phyloP scores from a whole-genome alignment of 2,113 vertebrate species.

The Arizona elegans region DNA sequence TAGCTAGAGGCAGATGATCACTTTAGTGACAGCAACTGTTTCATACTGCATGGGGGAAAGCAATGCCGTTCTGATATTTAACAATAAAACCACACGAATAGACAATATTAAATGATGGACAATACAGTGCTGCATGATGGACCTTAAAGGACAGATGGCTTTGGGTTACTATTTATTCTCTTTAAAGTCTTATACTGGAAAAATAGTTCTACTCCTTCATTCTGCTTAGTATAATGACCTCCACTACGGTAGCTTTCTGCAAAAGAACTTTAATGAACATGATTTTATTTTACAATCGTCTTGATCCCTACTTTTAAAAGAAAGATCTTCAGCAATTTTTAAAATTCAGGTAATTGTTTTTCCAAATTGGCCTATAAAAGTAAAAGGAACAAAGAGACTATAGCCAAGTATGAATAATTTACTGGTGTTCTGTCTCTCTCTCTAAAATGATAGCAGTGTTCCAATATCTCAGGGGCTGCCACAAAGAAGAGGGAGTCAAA shows the following conservation, averaged over 20 bases:
- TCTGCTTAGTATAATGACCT: no score
- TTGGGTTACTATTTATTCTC: background rate
- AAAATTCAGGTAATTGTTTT: background rate
- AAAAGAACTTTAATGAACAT: background rate
- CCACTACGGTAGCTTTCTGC: background rate
- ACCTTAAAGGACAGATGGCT: background rate
- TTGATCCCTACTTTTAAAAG: background rate
- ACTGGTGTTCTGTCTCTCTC: background rate
- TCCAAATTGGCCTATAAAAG: background rate
- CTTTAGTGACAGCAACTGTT: background rate
- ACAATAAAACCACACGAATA: background rate
- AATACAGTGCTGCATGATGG: no score
- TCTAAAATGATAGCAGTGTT: background rate
- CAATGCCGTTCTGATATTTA: background rate
- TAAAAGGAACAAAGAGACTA: background rate
- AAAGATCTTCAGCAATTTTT: background rate
- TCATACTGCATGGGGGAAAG: background rate
- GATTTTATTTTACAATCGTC: background rate
- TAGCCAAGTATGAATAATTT: conserved; percentile 12
- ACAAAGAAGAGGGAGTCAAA: no score
- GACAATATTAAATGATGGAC: background rate
- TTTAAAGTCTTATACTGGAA: background rate
- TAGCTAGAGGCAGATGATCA: no score
- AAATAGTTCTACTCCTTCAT: background rate
- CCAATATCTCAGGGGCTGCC: no score